Evolutionary conservation across 2,113 vertebrate genomes (phyloP).

Genomic region (Mionectes macconnelli): DNA sequence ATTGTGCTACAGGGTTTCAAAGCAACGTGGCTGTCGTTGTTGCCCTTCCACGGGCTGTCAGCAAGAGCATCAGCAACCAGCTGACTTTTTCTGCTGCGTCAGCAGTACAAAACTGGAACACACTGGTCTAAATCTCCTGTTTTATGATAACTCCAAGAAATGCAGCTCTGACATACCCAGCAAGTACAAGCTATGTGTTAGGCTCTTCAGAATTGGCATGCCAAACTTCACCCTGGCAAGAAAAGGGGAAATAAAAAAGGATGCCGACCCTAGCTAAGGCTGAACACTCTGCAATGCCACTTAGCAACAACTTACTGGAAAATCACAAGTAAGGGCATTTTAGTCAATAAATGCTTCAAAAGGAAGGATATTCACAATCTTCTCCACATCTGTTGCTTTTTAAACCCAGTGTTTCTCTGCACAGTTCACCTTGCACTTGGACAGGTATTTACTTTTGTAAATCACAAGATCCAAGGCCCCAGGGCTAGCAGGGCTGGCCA

Average conservation of each 20-base stretch:
- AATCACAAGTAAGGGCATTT: not conserved
- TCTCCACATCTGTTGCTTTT: not conserved
- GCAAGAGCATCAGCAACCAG: not conserved
- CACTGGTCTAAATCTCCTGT: not conserved
- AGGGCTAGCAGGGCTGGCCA: not conserved
- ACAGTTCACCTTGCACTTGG: not conserved
- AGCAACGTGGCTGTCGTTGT: accelerated
- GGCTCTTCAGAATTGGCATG: not conserved
- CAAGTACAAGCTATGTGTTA: not conserved
- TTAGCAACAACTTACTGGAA: not conserved
- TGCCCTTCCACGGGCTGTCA: not conserved
- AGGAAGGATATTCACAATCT: not conserved
- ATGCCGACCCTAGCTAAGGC: not conserved
- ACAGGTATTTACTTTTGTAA: not conserved
- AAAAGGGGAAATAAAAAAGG: not conserved
- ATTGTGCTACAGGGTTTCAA: not conserved
- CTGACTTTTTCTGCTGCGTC: not conserved
- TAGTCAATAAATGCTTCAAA: not conserved
- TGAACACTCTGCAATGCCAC: not conserved
- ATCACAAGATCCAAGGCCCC: not conserved
- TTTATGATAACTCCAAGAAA: not conserved
- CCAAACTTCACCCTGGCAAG: not conserved
- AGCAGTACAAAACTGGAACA: not conserved
- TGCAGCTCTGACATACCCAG: not conserved
- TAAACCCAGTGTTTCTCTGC: not conserved